A percentile compares a stretch with the other conserved stretches of the same genome.
Conservation (phyloP, 2,113 vertebrate species). For the Crypturellus undulatus region DNA sequence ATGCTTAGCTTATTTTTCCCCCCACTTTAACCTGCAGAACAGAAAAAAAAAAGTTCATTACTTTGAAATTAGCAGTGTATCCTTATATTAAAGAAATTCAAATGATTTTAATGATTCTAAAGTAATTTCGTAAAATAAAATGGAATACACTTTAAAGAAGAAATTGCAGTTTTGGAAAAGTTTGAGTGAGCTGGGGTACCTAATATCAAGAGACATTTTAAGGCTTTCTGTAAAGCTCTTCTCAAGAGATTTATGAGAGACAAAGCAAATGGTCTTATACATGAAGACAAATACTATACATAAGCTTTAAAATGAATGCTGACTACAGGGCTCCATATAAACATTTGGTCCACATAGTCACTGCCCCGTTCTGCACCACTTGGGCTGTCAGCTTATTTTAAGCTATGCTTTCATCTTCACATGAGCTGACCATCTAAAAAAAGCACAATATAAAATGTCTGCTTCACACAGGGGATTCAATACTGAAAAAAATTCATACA, state of each 20-base stretch:
- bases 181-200: not conserved
- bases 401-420: not conserved
- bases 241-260: not conserved
- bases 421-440: not conserved
- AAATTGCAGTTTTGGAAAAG: not conserved
- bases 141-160: not conserved
- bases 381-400: not conserved
- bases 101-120: not conserved
- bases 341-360: not conserved
- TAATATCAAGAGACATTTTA: not conserved
- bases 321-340: not conserved
- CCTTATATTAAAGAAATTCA: not conserved
- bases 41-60: not conserved
- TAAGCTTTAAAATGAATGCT: not conserved
- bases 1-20: not conserved
- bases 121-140: not conserved
- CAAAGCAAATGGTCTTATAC: not conserved
- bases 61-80: not conserved
- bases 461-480: not conserved
- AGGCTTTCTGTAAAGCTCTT: not conserved
- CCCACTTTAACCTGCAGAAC: slow-evolving; percentile 2
- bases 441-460: not conserved
- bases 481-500: not conserved
- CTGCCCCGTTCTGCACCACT: not conserved
- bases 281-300: not conserved